A percentile compares a stretch with the other conserved stretches of the same genome.
These are phyloP conservation scores for Lindbergichthys nudifrons DNA, from an alignment of 2,797 vertebrate genomes.

Conservation along the genomic window DNA sequence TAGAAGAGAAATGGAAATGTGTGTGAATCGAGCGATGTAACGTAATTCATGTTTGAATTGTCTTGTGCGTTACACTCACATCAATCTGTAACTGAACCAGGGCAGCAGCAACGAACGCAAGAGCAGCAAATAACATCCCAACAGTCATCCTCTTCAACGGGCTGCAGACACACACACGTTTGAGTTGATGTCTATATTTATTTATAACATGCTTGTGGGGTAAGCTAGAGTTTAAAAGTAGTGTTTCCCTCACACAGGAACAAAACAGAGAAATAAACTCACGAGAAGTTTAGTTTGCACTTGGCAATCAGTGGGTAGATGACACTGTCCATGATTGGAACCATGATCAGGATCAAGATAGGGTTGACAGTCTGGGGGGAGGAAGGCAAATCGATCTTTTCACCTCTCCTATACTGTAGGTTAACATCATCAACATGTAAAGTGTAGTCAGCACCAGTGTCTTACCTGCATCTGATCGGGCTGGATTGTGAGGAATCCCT, in stretches of 20 bases:
- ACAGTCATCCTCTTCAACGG: constrained; percentile 92
- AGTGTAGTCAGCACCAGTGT: neutral
- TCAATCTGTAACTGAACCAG: constrained; percentile 93
- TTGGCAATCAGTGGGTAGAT: constrained; percentile 92
- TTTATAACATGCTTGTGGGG: too few species aligned
- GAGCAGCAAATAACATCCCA: constrained; percentile 93
- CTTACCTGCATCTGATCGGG: constrained; percentile 98
- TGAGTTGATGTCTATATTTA: too few species aligned
- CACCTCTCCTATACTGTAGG: too few species aligned
- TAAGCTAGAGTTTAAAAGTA: too few species aligned
- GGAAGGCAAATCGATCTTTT: neutral
- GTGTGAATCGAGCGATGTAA: neutral
- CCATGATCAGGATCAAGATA: constrained; percentile 91
- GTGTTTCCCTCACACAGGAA: too few species aligned
- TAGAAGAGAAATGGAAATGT: constrained; percentile 47
- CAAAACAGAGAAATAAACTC: constrained; percentile 50
- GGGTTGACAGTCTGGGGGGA: constrained; percentile 90
- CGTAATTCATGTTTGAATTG: neutral
- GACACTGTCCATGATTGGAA: constrained; percentile 87
- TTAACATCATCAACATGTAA: neutral
- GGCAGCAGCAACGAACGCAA: constrained; percentile 92
- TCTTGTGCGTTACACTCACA: constrained; percentile 81
- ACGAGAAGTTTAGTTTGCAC: constrained; percentile 94
- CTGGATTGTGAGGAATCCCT: constrained; percentile 89
- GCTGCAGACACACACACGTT: constrained; percentile 74